Conservation (phyloP, 2,797 vertebrate species). For the Acanthis flammea region DNA sequence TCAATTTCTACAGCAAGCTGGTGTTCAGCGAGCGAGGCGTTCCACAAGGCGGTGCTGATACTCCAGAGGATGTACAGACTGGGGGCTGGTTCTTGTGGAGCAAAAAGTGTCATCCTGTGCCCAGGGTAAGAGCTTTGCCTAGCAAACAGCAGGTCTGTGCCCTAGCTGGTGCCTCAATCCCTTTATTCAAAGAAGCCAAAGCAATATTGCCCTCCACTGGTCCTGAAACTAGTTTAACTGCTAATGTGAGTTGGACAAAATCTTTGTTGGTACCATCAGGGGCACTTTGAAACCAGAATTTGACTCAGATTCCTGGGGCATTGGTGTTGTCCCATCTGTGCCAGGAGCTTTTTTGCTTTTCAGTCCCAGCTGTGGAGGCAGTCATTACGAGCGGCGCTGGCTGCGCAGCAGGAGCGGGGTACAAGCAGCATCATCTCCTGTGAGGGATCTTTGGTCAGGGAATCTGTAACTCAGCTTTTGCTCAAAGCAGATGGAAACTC, state of each 20-base stretch:
- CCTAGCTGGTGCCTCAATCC: not conserved
- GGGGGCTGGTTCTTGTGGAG: not conserved
- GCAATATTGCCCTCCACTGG: slow-evolving; percentile 61
- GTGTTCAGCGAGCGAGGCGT: accelerated
- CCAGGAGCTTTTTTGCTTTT: not conserved
- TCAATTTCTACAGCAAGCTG: not conserved
- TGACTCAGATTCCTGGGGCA: not conserved
- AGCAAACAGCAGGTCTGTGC: not conserved
- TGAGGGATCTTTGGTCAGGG: not conserved
- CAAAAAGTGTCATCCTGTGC: not conserved
- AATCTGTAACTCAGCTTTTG: not conserved
- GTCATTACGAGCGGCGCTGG: accelerated
- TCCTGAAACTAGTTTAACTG: slow-evolving; percentile 55
- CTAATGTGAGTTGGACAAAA: slow-evolving; percentile 21
- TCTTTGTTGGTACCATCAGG: not conserved
- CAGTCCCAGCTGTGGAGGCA: not conserved
- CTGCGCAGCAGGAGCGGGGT: accelerated
- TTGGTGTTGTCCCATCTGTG: not conserved
- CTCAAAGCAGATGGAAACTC: not conserved
- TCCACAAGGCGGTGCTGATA: not conserved
- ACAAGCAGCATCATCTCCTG: not conserved
- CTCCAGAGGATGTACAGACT: not conserved
- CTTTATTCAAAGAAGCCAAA: slow-evolving; percentile 40
- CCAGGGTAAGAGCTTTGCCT: not conserved
- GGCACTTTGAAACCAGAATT: no score